phyloP scores from a whole-genome alignment of 2,113 vertebrate genomes.

The Campylorhamphus procurvoides region DNA sequence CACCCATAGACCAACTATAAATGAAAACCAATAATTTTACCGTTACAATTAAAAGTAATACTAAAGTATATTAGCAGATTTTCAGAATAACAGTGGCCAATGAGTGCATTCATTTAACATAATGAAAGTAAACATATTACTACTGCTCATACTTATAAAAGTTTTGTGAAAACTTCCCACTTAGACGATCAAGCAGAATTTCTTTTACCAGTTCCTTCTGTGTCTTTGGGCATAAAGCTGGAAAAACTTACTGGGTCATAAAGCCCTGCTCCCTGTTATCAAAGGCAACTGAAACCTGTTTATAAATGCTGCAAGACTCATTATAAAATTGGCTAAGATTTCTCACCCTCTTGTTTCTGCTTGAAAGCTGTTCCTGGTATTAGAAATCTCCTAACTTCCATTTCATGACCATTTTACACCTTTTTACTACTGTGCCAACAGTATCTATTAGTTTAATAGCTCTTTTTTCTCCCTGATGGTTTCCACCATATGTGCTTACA shows the following conservation, averaged over 20 bases:
- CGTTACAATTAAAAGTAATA: neutral
- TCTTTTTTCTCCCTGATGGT: neutral
- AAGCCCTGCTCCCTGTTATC: neutral
- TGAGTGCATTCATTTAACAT: neutral
- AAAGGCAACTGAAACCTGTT: neutral
- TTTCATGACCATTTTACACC: neutral
- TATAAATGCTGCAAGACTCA: conserved; percentile 5
- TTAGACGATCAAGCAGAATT: neutral
- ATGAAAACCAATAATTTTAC: neutral
- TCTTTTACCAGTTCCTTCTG: neutral
- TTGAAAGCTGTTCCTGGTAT: neutral
- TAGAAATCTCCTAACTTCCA: neutral
- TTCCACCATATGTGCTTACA: neutral
- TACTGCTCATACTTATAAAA: neutral
- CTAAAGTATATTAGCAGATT: neutral
- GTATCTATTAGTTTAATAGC: neutral
- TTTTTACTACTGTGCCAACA: neutral
- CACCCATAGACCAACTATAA: neutral
- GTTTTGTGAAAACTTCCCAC: neutral
- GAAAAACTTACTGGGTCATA: neutral
- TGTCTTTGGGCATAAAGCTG: neutral
- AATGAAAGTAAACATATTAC: neutral
- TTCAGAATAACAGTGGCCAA: neutral
- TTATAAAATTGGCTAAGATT: neutral
- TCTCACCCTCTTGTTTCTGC: neutral